These are phyloP conservation scores for Tricholauxania praeusta DNA, from an alignment of 2,888 invertebrate genomes.

Conservation along the genomic window DNA sequence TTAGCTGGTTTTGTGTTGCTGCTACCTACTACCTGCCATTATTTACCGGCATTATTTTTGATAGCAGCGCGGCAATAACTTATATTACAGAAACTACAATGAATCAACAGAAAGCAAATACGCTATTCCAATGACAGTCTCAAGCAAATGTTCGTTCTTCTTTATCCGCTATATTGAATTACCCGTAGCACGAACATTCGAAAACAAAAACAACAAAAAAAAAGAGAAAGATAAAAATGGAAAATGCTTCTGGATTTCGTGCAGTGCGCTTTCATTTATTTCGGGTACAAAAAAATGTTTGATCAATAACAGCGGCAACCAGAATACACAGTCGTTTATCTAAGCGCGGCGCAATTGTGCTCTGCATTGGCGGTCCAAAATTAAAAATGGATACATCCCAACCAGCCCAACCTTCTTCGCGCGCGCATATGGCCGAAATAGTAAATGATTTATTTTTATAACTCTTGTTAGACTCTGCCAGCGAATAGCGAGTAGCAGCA, in stretches of 20 bases:
- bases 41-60: not conserved
- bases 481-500: too few relatives aligned
- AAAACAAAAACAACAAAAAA: too few relatives aligned
- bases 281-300: constrained; percentile 56
- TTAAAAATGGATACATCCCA: not conserved
- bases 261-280: constrained; percentile 43
- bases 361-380: constrained; percentile 2
- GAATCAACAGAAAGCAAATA: constrained; percentile 9
- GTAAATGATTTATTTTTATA: constrained; percentile 9
- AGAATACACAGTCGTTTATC: constrained; percentile 46
- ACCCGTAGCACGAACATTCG: constrained; percentile 19
- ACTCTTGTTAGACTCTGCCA: not conserved
- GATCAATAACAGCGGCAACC: constrained; percentile 59
- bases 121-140: constrained; percentile 27
- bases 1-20: constrained; percentile 14
- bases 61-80: constrained; percentile 13
- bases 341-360: constrained; percentile 54
- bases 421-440: not conserved
- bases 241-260: not conserved
- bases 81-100: constrained; percentile 6
- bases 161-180: constrained; percentile 9
- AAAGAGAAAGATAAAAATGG: too few relatives aligned
- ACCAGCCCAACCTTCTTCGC: not conserved
- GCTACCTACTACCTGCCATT: too few relatives aligned
- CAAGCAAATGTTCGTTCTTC: not conserved